phyloP scores from a whole-genome alignment of 2,113 vertebrate species.

The Anser cygnoides region DNA sequence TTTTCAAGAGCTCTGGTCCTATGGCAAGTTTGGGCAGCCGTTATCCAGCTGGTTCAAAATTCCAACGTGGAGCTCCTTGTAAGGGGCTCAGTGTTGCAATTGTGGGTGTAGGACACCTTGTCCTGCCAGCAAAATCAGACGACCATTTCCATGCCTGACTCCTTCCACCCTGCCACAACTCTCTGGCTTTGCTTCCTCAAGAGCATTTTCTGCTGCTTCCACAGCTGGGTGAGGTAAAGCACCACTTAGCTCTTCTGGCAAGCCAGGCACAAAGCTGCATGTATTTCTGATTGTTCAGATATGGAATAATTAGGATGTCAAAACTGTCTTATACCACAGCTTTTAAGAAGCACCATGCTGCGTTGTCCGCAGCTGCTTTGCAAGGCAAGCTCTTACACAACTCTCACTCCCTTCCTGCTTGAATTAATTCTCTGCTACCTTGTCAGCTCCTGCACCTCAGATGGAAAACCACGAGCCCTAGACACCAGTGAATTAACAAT shows the following conservation, averaged over 20 bases:
- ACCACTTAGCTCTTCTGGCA: background rate
- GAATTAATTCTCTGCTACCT: background rate
- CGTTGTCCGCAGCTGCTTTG: background rate
- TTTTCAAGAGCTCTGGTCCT: background rate
- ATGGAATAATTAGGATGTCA: background rate
- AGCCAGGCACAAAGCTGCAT: background rate
- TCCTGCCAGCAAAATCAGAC: background rate
- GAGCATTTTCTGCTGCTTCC: background rate
- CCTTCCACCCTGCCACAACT: background rate
- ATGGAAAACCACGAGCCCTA: background rate
- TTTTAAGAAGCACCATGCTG: background rate
- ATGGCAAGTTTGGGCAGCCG: background rate
- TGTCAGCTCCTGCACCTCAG: background rate
- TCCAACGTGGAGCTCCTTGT: background rate
- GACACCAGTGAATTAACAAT: background rate
- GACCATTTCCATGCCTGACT: background rate
- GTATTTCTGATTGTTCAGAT: background rate
- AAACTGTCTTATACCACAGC: background rate
- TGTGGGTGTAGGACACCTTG: rapidly evolving
- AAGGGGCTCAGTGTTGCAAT: background rate
- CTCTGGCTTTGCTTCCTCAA: background rate
- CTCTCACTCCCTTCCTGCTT: background rate
- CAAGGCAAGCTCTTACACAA: background rate
- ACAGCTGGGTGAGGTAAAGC: background rate
- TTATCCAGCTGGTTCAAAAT: background rate